Evolutionary conservation across 2,888 invertebrate species (phyloP).

Genomic region (Ectemnius lituratus): DNA sequence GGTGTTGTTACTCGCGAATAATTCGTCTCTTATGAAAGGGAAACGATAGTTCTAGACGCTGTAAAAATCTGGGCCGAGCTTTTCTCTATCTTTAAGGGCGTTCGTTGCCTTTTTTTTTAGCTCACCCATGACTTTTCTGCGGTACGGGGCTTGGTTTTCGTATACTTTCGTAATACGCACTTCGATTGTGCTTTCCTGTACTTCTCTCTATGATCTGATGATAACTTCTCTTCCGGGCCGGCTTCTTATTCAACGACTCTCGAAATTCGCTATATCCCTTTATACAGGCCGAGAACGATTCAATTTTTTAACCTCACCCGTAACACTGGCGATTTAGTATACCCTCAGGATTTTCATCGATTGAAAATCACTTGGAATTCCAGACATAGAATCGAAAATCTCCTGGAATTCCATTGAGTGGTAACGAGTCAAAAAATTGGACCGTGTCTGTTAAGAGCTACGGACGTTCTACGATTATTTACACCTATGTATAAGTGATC

Average conservation of each 20-base stretch:
- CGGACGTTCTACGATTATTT: slow-evolving; percentile 72
- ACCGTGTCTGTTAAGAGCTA: slow-evolving; percentile 57
- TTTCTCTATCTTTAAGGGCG: slow-evolving; percentile 36
- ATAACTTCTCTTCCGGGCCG: slow-evolving; percentile 56
- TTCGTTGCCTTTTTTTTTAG: too few species aligned
- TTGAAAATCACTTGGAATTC: too few species aligned
- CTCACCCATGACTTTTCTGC: slow-evolving; percentile 30
- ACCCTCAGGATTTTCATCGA: too few species aligned
- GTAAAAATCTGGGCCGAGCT: slow-evolving; percentile 59
- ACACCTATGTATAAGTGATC: slow-evolving; percentile 73
- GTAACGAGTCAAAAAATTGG: slow-evolving; percentile 7
- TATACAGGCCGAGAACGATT: slow-evolving; percentile 52
- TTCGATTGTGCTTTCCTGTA: slow-evolving; percentile 22
- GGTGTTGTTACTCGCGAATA: slow-evolving; percentile 33
- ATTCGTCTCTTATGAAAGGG: slow-evolving; percentile 42
- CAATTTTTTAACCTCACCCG: slow-evolving; percentile 51
- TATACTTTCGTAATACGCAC: slow-evolving; percentile 72
- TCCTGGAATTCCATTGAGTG: too few species aligned
- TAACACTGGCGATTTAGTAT: too few species aligned
- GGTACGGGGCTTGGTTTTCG: slow-evolving; percentile 53
- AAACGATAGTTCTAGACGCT: slow-evolving; percentile 55
- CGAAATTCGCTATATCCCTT: slow-evolving; percentile 53
- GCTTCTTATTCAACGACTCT: slow-evolving; percentile 69
- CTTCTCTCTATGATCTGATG: slow-evolving; percentile 61
- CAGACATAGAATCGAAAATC: too few species aligned